phyloP scores from a whole-genome alignment of 2,113 vertebrate genomes.

The Corvus moneduloides region DNA sequence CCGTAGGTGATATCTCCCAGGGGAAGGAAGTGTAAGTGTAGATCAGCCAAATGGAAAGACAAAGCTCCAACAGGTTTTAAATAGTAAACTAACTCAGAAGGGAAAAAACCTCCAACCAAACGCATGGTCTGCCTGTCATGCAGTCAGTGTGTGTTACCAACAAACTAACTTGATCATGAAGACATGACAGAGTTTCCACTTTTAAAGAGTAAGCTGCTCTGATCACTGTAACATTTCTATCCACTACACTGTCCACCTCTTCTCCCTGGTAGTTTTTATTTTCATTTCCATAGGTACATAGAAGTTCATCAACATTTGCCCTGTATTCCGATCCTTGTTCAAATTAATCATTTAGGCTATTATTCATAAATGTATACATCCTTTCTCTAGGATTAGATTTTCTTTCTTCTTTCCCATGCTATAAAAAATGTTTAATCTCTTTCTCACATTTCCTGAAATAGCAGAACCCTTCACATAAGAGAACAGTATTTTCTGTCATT shows the following conservation, averaged over 20 bases:
- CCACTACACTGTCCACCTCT: background rate
- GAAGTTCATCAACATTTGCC: background rate
- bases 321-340: background rate
- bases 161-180: background rate
- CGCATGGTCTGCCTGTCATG: background rate
- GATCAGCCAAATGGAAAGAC: background rate
- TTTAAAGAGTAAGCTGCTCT: background rate
- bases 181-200: background rate
- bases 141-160: background rate
- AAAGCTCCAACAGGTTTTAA: constrained; percentile 39
- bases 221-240: background rate
- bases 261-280: background rate
- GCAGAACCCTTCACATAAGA: background rate
- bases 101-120: background rate
- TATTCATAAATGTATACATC: background rate
- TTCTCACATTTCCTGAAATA: background rate
- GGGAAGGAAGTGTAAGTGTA: background rate
- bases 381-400: background rate
- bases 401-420: background rate
- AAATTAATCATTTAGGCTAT: background rate
- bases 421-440: background rate
- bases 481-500: background rate
- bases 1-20: background rate
- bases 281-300: background rate
- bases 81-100: constrained; percentile 26